A percentile compares a stretch with the other conserved stretches of the same genome.
These are phyloP conservation scores for Salminus brasiliensis DNA, from an alignment of 2,113 vertebrate species.

Conservation along the genomic window DNA sequence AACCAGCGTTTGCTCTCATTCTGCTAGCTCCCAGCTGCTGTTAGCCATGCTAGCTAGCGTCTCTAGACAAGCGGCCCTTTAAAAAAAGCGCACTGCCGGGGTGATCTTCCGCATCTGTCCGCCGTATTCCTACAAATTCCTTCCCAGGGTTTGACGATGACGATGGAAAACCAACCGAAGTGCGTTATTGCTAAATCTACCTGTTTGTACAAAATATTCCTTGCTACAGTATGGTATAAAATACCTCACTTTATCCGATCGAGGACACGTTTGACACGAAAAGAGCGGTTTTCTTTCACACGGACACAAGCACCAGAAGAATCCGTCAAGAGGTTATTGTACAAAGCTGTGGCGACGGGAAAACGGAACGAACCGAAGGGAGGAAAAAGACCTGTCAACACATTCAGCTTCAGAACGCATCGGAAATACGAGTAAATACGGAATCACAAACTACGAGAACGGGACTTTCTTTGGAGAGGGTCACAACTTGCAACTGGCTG, in stretches of 20 bases:
- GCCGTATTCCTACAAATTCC: neutral
- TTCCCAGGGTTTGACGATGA: constrained; percentile 31
- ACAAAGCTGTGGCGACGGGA: constrained; percentile 62
- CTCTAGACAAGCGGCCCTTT: neutral
- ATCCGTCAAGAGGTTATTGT: constrained; percentile 67
- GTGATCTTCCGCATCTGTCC: neutral
- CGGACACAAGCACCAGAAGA: constrained; percentile 73
- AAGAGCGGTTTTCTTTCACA: constrained; percentile 61
- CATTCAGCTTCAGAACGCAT: constrained; percentile 25
- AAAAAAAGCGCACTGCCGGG: neutral
- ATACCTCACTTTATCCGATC: constrained; percentile 66
- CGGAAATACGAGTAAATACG: constrained; percentile 47
- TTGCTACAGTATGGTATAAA: constrained; percentile 78
- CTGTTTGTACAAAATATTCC: constrained; percentile 69
- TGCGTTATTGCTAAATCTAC: constrained; percentile 81
- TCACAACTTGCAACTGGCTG: constrained; percentile 46
- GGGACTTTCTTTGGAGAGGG: constrained; percentile 49
- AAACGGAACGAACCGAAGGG: constrained; percentile 8
- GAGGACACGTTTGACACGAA: constrained; percentile 56
- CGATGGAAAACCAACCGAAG: constrained; percentile 58
- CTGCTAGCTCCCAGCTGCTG: neutral
- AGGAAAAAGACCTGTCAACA: constrained; percentile 39
- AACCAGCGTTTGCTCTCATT: neutral
- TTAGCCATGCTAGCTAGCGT: constrained; percentile 41
- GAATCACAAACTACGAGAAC: constrained; percentile 60